phyloP scores from a whole-genome alignment of 2,113 vertebrate genomes.

The Poecile atricapillus region DNA sequence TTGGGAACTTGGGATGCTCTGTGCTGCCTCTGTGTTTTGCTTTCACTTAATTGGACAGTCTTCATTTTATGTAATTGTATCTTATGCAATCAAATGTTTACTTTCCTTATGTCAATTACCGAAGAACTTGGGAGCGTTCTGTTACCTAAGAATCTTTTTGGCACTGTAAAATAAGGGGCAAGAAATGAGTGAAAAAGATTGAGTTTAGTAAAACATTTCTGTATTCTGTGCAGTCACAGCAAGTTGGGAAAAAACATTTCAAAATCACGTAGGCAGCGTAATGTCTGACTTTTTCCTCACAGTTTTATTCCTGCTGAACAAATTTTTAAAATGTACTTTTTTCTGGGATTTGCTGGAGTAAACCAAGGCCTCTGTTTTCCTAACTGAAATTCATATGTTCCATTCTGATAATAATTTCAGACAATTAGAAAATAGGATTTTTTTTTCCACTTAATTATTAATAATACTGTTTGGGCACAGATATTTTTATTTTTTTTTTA shows the following conservation, averaged over 20 bases:
- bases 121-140: neutral
- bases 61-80: constrained; percentile 15
- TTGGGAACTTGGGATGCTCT: neutral
- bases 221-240: neutral
- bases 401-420: neutral
- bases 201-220: neutral
- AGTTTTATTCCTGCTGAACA: neutral
- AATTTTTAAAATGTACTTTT: neutral
- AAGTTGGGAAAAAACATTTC: neutral
- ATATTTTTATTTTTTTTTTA: neutral
- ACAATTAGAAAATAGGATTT: neutral
- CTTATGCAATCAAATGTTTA: constrained; percentile 17
- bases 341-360: neutral
- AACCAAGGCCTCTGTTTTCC: neutral
- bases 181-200: neutral
- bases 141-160: neutral
- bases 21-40: neutral
- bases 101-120: neutral
- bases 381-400: neutral
- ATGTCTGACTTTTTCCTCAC: neutral
- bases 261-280: neutral
- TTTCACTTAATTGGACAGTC: neutral
- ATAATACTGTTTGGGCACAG: neutral
- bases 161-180: neutral
- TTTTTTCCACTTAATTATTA: neutral